Evolutionary conservation across 2,888 invertebrate genomes (phyloP), one percentile per base, ranked within the genome.

Genomic region (Panopea generosa): DNA sequence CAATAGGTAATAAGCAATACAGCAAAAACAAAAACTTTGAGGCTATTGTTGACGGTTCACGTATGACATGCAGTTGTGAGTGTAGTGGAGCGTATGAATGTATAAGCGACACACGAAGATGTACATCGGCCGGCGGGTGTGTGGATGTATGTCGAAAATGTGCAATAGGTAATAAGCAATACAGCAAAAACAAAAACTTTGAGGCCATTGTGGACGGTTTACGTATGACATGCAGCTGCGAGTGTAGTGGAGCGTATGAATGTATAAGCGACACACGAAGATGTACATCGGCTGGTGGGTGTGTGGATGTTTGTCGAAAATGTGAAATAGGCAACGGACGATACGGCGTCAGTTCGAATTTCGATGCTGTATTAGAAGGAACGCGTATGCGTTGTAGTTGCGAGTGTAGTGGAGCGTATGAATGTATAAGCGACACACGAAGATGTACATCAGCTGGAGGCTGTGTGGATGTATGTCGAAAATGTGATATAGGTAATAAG

Each of bases 11-110:
- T 11, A 33, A 59, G 9, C 49, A 16, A 26, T 72, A 57, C 38
- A 14, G 60, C 56, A 29, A 55, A 16, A 50, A 63, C 57, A 22
- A 53, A 9, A 43, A 43, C 26, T 71, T 75, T 18, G 49, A 52
- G 0, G 60, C 77, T 14, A 50, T 57, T 6, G 66, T 70, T 6
- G 74, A 69, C 2, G 63, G 72, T 22, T 67, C 66, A 43, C 53
- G 52, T 20, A 71, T 78, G 68, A 56, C 52, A 9, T 83, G 83
- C 27, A 61, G 33, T 11, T 83, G 83, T 53, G 60, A 75, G 22
- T 75, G 74, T 49, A 24, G 26, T 4, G 69, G 74, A 18, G n/a
- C 62, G 3, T 75, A 68, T 38, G 22, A 49, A 1, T 75, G 74
- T 53, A 33, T 38, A 2, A 55, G 74, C 27, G 56, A 63, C 9